Evolutionary conservation across 1,140 invertebrate genomes (phyloP), one percentile per base, ranked within the genome.

Genomic region (Platyscapa corneri): DNA sequence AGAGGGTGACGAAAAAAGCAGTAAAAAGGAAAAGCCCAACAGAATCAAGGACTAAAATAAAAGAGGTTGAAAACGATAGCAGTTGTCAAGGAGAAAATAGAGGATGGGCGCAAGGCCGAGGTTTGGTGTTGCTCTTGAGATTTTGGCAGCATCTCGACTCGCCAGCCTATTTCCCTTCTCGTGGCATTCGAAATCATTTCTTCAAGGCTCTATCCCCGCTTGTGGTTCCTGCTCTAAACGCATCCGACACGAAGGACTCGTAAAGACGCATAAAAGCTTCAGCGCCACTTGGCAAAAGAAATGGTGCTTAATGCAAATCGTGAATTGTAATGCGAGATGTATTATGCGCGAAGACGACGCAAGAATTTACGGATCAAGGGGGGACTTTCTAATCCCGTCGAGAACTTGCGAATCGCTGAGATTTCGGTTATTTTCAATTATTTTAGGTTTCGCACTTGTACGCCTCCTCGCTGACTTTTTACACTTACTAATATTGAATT

Each of bases 101-200:
- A 27, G 14, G 56, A 3, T 3, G 10, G 27, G 10, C 3, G 5
- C 10, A 14, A 60, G 56, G 27, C 56, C 8, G 18, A 53, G 49
- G 18, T 53, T 60, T 27, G 23, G 70, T 34, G 34, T 39, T 27
- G 77, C n/a, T 91, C 90, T 91, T 89, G 90, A 90, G 90, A 91
- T 91, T 92, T 92, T 92, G 91, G 91, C 91, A 92, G 89, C 85
- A 89, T 88, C 89, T 88, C 85, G 39, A 10, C 6, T 37, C 27
- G 88, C 88, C 82, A 87, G 86, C 84, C 60, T 72, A 74, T 27
- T 42, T 12, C 67, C 37, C 67, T 18, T 27, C 10, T 89, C 87
- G 88, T 82, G 88, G 88, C 90, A 90, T 89, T 89, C 87, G 86
- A 89, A 90, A 91, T 90, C 88, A 91, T 90, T 89, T 83, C 60